Percentiles rank a stretch among this genome's conserved stretches.
Evolutionary conservation across 2,113 vertebrate genomes (phyloP).

Genomic region (Illadopsis cleaveri): DNA sequence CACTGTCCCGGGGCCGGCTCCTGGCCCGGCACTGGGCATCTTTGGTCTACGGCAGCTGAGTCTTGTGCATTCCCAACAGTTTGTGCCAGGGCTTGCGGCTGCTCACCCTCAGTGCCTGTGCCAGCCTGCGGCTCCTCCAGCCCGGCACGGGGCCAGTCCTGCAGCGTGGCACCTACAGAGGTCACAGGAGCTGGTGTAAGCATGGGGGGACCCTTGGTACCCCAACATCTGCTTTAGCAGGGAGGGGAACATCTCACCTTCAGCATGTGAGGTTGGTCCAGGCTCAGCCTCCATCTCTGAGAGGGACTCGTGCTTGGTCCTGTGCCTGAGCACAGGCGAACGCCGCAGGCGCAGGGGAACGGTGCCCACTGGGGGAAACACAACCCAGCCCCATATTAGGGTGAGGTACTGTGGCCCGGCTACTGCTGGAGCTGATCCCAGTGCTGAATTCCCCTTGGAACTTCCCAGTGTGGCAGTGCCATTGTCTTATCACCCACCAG

Average conservation of each 20-base stretch:
- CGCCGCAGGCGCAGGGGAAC: conserved; percentile 74
- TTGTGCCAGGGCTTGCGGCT: not conserved
- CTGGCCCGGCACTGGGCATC: not conserved
- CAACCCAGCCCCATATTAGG: fast-evolving
- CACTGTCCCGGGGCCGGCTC: conserved; percentile 27
- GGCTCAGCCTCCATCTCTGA: not conserved
- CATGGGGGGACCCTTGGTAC: fast-evolving
- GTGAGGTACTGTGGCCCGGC: not conserved
- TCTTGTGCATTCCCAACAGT: conserved; percentile 7
- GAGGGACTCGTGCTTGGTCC: conserved; percentile 42
- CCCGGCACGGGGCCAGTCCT: not conserved
- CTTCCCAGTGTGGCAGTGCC: not conserved
- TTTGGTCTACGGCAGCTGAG: conserved; percentile 51
- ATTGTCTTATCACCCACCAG: not conserved
- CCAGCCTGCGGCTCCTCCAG: not conserved
- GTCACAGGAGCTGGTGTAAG: not conserved
- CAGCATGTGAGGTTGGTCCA: fast-evolving
- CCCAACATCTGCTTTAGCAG: not conserved
- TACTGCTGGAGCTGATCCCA: not conserved
- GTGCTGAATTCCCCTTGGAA: not conserved
- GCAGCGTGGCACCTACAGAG: not conserved
- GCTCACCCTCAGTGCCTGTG: not conserved
- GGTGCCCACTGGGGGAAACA: not conserved
- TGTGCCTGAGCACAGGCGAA: conserved; percentile 76
- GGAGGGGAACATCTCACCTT: not conserved